Evolutionary conservation across 2,888 invertebrate species (phyloP), one percentile per base, ranked within the genome.

Genomic region (Lypha dubia): DNA sequence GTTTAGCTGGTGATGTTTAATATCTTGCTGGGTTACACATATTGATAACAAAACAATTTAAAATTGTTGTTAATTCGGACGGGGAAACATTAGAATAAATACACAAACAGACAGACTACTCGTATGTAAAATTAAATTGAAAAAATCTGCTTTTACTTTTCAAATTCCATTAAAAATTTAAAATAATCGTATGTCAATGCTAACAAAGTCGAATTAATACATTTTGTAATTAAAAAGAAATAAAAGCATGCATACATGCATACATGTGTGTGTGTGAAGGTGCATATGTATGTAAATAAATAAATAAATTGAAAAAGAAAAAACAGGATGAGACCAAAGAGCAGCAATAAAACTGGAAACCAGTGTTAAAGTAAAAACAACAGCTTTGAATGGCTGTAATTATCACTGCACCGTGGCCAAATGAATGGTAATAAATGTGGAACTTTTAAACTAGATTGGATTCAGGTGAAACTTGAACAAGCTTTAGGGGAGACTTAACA

Each of bases 191-290:
- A 71, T 41, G 67, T 58, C 73, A 68, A 56, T 68, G 81, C 68
- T 81, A 68, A 62, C 68, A 75, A 81, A 81, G 68, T 81, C 70
- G 75, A 81, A 73, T 70, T 63, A 68, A 51, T 68, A 63, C 24
- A n/a, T 41, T 65, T 65, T 60, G 68, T 67, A 35, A 35, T 49
- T 22, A 4, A 53, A 60, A n/a, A n/a, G n/a, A n/a, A n/a, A n/a
- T n/a, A n/a, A n/a, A n/a, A n/a, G n/a, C n/a, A n/a, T n/a, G n/a
- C n/a, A n/a, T n/a, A n/a, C n/a, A n/a, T n/a, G n/a, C n/a, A n/a
- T n/a, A n/a, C n/a, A n/a, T n/a, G n/a, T n/a, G n/a, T n/a, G n/a
- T n/a, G n/a, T n/a, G n/a, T n/a, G n/a, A n/a, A n/a, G n/a, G n/a
- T n/a, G n/a, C n/a, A n/a, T n/a, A n/a, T n/a, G n/a, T n/a, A n/a